Evolutionary conservation across 2,888 invertebrate genomes (phyloP), one percentile per base, ranked within the genome.

Genomic region (Sphaerophoria taeniata): DNA sequence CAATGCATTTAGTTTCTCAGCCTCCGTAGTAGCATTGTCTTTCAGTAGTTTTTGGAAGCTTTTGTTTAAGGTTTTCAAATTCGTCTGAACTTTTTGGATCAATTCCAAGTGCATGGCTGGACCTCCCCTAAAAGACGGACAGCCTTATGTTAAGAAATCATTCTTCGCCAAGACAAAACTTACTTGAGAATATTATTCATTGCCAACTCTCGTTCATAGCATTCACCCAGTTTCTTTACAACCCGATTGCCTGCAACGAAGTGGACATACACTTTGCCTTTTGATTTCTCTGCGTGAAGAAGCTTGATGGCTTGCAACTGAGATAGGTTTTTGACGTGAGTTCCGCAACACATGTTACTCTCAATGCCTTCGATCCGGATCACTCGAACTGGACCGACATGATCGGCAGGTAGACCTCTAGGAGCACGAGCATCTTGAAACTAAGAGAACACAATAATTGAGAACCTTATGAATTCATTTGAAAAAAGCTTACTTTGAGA

Each of bases 281-380:
- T 97, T 7, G 95, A 95, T 81, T 96, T 96, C 88, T 97, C 96
- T 0, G 92, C 92, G 69, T 95, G 94, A 12, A 96, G 90, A 55
- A 97, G 89, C 89, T 95, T 95, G 34, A 95, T 93, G 39, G 93
- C 92, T 93, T 95, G 95, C 16, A 95, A 90, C 90, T 95, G 95
- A 76, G 94, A 94, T 39, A 97, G 92, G 91, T 95, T 96, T 4
- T 94, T 93, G 0, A 97, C 96, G 90, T 97, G 97, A 0, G 97
- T 97, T 1, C 97, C 97, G 91, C 97, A 97, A 90, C 97, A 98
- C 94, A 97, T 95, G 89, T 96, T 96, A 79, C 94, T 94, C 87
- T 97, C 97, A 58, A 97, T 92, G 24, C 94, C 94, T 45, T 95
- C 94, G 78, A 97, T 97, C 69, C 94, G 94, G 45, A 98, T 94